Evolutionary conservation across 2,888 invertebrate species (phyloP).

Genomic region (Molanna angustata): DNA sequence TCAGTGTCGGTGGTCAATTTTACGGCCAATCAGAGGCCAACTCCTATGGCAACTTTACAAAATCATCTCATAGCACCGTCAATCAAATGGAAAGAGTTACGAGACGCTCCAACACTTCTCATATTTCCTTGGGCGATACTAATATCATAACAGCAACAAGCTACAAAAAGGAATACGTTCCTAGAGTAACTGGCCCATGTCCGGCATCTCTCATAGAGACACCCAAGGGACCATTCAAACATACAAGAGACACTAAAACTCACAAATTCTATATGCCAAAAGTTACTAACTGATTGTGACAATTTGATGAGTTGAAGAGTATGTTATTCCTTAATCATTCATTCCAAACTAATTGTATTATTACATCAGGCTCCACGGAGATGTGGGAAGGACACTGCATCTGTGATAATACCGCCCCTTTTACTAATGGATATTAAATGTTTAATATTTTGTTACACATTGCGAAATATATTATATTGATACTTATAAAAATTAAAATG

Average conservation of each 20-base stretch:
- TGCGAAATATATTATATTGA: too few species aligned
- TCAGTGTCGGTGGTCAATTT: slow-evolving; percentile 70
- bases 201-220: slow-evolving; percentile 76
- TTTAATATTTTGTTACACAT: too few species aligned
- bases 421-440: too few species aligned
- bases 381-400: slow-evolving; percentile 16
- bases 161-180: slow-evolving; percentile 76
- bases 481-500: too few species aligned
- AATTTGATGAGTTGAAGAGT: slow-evolving; percentile 1
- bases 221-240: slow-evolving; percentile 74
- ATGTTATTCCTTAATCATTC: slow-evolving; percentile 24
- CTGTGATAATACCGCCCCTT: slow-evolving; percentile 28
- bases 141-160: slow-evolving; percentile 54
- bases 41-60: slow-evolving; percentile 66
- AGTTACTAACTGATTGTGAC: slow-evolving; percentile 45
- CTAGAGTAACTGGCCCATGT: slow-evolving; percentile 67
- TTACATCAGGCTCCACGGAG: slow-evolving; percentile 9
- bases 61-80: slow-evolving; percentile 39
- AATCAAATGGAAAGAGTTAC: slow-evolving; percentile 59
- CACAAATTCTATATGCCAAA: slow-evolving; percentile 80
- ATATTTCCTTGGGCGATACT: slow-evolving; percentile 72
- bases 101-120: slow-evolving; percentile 68
- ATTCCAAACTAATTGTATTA: slow-evolving; percentile 19
- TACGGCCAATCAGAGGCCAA: slow-evolving; percentile 71
- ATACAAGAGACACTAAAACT: slow-evolving; percentile 79